These are phyloP conservation scores for Typhlomys cinereus DNA, from an alignment of 2,113 vertebrate species.

Conservation along the genomic window DNA sequence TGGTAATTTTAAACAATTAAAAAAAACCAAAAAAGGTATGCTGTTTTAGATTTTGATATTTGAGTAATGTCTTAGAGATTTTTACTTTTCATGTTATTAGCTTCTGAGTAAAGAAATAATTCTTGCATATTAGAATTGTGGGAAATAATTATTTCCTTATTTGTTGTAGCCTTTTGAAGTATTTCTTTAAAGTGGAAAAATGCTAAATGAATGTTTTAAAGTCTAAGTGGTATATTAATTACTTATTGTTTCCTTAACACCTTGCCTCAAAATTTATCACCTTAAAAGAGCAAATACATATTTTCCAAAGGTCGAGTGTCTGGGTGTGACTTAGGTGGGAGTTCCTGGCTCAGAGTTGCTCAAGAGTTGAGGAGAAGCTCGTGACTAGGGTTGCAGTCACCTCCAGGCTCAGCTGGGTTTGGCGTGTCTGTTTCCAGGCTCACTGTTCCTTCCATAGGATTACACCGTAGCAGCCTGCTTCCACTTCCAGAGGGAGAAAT, in stretches of 20 bases:
- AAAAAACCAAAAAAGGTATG: too few relatives aligned
- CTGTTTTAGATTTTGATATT: constrained; percentile 16
- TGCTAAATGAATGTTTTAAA: constrained; percentile 13
- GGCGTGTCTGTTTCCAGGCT: not conserved
- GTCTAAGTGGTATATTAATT: not conserved
- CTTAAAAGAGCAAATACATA: not conserved
- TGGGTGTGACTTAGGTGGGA: not conserved
- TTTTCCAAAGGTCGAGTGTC: not conserved
- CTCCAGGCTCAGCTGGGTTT: not conserved
- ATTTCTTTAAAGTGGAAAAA: constrained; percentile 53
- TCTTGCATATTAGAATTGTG: constrained; percentile 11
- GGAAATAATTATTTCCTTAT: constrained; percentile 41
- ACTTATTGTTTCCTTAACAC: constrained; percentile 12
- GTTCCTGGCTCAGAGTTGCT: not conserved
- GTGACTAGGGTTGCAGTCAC: not conserved
- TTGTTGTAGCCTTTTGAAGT: not conserved
- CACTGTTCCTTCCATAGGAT: not conserved
- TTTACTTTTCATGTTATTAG: constrained; percentile 31
- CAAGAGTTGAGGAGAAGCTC: not conserved
- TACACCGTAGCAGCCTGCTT: not conserved
- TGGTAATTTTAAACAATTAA: too few relatives aligned
- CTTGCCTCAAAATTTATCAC: not conserved
- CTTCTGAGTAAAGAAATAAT: constrained; percentile 27
- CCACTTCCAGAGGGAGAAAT: not conserved
- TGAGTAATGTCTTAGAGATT: constrained; percentile 40